Evolutionary conservation across 1,140 invertebrate genomes (phyloP), one percentile per base, ranked within the genome.

Genomic region (Gonioctena quinquepunctata): DNA sequence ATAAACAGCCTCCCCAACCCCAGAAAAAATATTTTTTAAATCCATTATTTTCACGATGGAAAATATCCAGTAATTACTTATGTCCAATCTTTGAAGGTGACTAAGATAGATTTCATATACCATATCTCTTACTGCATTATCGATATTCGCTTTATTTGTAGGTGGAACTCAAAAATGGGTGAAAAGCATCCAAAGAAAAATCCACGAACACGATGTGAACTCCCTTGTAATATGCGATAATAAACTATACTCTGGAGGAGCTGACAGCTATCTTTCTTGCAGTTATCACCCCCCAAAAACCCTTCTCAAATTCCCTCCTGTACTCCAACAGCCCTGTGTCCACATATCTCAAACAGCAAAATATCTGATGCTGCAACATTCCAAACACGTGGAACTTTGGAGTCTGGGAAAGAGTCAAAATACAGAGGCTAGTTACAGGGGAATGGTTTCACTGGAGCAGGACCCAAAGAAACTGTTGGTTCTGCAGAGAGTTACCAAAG

Each of bases 201-300:
- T 94, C 26, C 94, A 97, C 83, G 89, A 90, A 21, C 93, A 97
- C 82, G 95, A 96, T 84, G 93, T 97, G 0, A 85, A 91, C 74
- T 87, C 91, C 5, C 81, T 97, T 26, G 84, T 88, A 2, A 81
- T 91, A 23, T 84, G 87, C 72, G 85, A 86, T 23, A 86, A 88
- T 1, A 89, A 89, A 76, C 83, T 96, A 21, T 89, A 92, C 78
- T 96, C 94, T 2, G 93, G 89, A 70, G 94, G 93, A 27, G 85
- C 91, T 18, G 93, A 94, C 84, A 91, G 92, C 1, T 90, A 93
- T 77, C 82, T 95, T 1, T 89, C 89, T 3, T 81, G 92, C 19
- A 90, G 89, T 52, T 88, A 85, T 73, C 87, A 87, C 76, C 86
- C 86, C 2, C 90, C 89, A 1, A 90, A 90, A 83, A 86, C 87